Evolutionary conservation across 2,888 invertebrate species (phyloP).

Genomic region (Drosophila macrospina): DNA sequence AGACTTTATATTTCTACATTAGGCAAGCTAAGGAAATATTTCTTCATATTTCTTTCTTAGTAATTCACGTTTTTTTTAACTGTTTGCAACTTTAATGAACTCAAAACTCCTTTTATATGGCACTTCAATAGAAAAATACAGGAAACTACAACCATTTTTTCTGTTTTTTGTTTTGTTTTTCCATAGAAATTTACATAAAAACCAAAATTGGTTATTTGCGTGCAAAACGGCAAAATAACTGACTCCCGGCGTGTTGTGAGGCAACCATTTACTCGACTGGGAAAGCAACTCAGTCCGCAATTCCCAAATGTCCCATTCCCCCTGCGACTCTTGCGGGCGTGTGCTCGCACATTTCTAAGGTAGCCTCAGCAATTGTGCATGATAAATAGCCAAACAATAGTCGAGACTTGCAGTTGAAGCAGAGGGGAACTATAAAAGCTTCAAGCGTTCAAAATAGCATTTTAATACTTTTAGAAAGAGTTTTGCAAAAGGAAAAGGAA

Average conservation of each 20-base stretch:
- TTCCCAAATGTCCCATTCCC: background rate
- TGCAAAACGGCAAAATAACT: constrained; percentile 38
- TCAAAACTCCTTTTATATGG: background rate
- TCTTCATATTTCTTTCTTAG: background rate
- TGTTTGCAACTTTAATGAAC: background rate
- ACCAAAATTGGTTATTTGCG: constrained; percentile 70
- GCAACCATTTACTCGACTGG: background rate
- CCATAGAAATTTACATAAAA: constrained; percentile 28
- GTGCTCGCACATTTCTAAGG: constrained; percentile 30
- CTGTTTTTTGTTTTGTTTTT: constrained; percentile 2
- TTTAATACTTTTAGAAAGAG: constrained; percentile 56
- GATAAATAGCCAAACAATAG: constrained; percentile 56
- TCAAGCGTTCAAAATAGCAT: constrained; percentile 64
- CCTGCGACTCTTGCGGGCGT: background rate
- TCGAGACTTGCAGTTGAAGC: constrained; percentile 8
- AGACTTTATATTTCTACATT: too few species aligned
- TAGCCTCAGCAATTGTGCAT: constrained; percentile 39
- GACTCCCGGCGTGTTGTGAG: constrained; percentile 2
- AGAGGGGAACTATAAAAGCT: constrained; percentile 32
- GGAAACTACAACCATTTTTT: constrained; percentile 11
- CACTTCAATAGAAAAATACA: constrained; percentile 8
- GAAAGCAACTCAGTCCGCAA: background rate
- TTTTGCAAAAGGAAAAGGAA: constrained; percentile 4
- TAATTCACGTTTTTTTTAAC: background rate
- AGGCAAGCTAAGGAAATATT: background rate